phyloP scores from a whole-genome alignment of 2,113 vertebrate species.

The Nannobrachium achirus region DNA sequence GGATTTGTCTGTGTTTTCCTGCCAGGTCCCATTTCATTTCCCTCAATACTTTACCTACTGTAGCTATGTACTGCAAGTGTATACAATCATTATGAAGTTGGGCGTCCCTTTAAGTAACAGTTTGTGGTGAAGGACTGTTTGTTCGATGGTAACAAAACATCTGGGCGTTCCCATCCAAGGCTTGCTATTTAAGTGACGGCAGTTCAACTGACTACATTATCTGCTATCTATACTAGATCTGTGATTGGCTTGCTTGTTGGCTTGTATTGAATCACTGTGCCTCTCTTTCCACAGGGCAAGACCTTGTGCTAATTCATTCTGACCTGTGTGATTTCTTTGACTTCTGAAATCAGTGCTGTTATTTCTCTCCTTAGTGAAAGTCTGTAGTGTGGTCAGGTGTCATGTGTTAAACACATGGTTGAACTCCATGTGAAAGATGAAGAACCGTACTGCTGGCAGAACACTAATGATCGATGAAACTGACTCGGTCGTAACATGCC shows the following conservation, averaged over 20 bases:
- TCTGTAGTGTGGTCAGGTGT: slow-evolving; percentile 31
- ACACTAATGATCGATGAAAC: background rate
- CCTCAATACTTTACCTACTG: slow-evolving; percentile 32
- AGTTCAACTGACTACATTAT: slow-evolving; percentile 7
- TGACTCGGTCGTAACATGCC: background rate
- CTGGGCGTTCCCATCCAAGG: slow-evolving; percentile 51
- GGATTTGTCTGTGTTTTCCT: background rate
- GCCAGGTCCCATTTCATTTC: slow-evolving; percentile 23
- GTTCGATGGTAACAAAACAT: slow-evolving; percentile 18
- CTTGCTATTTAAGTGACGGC: slow-evolving; percentile 21
- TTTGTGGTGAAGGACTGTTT: slow-evolving; percentile 24
- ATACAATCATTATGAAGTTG: slow-evolving; percentile 21
- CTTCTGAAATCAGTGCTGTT: slow-evolving; percentile 24
- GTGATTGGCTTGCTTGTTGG: background rate
- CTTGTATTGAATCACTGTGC: slow-evolving; percentile 23
- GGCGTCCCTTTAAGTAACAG: slow-evolving; percentile 4
- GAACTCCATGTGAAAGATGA: slow-evolving; percentile 2
- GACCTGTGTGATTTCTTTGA: slow-evolving; percentile 28
- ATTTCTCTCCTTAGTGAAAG: slow-evolving; percentile 21
- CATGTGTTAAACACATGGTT: slow-evolving; percentile 17
- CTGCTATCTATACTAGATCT: background rate
- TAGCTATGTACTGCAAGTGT: slow-evolving; percentile 21
- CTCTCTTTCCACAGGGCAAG: slow-evolving; percentile 30
- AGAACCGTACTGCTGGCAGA: background rate
- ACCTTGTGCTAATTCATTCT: slow-evolving; percentile 11